Evolutionary conservation across 2,113 vertebrate genomes (phyloP), one percentile per base, ranked within the genome.

Genomic region (Trogon melanurus): DNA sequence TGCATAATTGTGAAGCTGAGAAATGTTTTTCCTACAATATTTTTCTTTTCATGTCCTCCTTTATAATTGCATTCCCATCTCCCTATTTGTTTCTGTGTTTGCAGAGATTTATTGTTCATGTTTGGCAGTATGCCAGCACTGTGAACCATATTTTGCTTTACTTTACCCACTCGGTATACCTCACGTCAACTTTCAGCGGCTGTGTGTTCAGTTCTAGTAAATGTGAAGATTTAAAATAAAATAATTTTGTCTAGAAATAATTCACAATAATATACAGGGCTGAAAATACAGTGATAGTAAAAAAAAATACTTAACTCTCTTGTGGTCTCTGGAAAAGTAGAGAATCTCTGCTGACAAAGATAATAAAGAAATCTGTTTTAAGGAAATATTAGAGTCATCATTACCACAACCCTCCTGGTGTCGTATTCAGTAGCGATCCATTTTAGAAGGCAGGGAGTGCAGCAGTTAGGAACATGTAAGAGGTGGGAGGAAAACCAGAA

Each of bases 31-130:
- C 54, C 62, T 85, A 48, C 56, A 85, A 30, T 78, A 78, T 96
- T 95, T 80, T 95, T 93, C 79, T 96, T 94, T 91, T 78, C 47
- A 48, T 91, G 20, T 64, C 41, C 23, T 78, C 20, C 36, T 91
- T 84, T 58, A 66, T 96, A 96, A 92, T 90, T 97, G 56, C 85
- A 80, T 96, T 96, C 26, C 69, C 74, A 88, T 93, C 75, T 90
- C 56, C 62, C 74, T 94, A 80, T 91, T 95, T 97, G 83, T 85
- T 88, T 90, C 79, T 62, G 80, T 93, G 60, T 96, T 96, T 96
- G 91, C 94, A 96, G 85, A 94, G 89, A 91, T 88, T 96, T 94
- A 93, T 90, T 94, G 79, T 89, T 89, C 60, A 80, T 67, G n/a
- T 94, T 90, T 96, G 90, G 93, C 94, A 88, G 53, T 44, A 67